Percentiles rank a stretch among this genome's conserved stretches.
Conservation (phyloP, 2,888 invertebrate species). For the Andrena haemorrhoa region DNA sequence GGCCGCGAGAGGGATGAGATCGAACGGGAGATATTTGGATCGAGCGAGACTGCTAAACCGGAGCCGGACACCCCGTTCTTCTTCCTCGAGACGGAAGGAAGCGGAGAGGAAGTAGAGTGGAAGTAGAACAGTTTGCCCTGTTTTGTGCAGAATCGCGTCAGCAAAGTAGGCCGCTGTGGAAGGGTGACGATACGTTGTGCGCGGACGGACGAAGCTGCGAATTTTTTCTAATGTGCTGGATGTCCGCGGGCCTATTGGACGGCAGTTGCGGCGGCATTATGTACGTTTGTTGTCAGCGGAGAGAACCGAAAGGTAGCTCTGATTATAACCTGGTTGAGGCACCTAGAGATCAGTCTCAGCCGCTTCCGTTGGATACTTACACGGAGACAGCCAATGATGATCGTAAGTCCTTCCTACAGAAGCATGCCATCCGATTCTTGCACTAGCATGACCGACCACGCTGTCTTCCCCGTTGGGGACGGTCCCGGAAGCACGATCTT, state of each 20-base stretch:
- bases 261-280: constrained; percentile 93
- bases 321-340: constrained; percentile 82
- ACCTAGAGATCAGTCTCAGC: constrained; percentile 81
- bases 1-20: neutral
- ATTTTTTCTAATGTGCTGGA: constrained; percentile 96
- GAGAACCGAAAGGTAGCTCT: constrained; percentile 82
- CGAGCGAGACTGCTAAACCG: neutral
- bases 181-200: constrained; percentile 87
- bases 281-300: constrained; percentile 94
- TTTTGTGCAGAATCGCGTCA: constrained; percentile 83
- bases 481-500: neutral
- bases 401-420: constrained; percentile 86
- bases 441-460: constrained; percentile 52
- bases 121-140: constrained; percentile 47
- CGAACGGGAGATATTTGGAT: neutral
- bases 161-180: constrained; percentile 83
- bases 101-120: neutral
- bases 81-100: neutral
- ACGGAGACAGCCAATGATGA: constrained; percentile 87
- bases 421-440: constrained; percentile 66
- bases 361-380: constrained; percentile 85
- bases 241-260: constrained; percentile 94
- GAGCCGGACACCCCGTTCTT: neutral
- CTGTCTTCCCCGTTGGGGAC: neutral
- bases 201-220: constrained; percentile 93